Conservation (phyloP, 2,888 invertebrate genomes). For the Anaspis maculata region DNA sequence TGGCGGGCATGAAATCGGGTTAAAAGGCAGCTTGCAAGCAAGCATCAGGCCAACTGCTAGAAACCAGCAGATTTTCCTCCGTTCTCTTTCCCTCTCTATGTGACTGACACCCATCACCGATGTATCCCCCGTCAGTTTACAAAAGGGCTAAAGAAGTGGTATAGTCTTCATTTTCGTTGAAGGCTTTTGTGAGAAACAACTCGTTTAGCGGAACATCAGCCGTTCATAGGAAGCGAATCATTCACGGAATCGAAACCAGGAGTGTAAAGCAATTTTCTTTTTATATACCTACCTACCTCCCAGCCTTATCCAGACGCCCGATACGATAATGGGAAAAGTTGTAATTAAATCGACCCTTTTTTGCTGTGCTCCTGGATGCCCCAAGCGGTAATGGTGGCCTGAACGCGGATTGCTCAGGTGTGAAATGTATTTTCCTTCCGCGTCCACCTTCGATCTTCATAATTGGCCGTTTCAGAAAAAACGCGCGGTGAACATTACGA, state of each 20-base stretch:
- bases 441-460: too few species aligned
- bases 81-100: conserved; percentile 19
- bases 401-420: conserved; percentile 12
- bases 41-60: too few species aligned
- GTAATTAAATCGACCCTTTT: conserved; percentile 28
- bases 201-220: conserved; percentile 33
- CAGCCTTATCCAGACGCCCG: too few species aligned
- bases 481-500: too few species aligned
- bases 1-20: conserved; percentile 16
- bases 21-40: conserved; percentile 7
- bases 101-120: conserved; percentile 34
- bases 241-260: conserved; percentile 31
- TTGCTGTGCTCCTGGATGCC: conserved; percentile 2
- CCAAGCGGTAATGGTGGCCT: too few species aligned
- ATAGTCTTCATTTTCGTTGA: conserved; percentile 24
- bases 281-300: too few species aligned
- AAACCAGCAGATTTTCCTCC: too few species aligned
- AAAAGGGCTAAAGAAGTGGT: conserved; percentile 32
- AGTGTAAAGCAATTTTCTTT: conserved; percentile 33
- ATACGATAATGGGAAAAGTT: conserved; percentile 34
- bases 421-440: conserved; percentile 9
- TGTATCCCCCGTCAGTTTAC: conserved; percentile 27
- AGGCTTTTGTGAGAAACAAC: conserved; percentile 26
- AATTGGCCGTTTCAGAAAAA: too few species aligned
- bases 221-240: conserved; percentile 26